Percentiles rank a stretch among this genome's conserved stretches.
These are phyloP conservation scores for Papilio machaon DNA, from an alignment of 1,140 invertebrate species.

Conservation along the genomic window DNA sequence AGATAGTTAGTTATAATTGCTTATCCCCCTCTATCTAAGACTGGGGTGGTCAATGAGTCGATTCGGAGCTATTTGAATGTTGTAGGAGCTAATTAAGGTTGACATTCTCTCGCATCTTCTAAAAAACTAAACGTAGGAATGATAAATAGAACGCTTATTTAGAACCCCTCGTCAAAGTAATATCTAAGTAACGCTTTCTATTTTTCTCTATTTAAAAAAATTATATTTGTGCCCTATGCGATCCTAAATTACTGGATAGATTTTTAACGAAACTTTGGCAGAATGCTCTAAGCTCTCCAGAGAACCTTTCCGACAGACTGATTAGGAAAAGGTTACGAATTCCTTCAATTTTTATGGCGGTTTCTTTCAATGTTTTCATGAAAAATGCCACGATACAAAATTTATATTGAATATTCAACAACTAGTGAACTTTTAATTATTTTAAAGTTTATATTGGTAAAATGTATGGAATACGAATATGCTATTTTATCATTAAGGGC, in stretches of 20 bases:
- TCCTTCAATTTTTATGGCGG: not conserved
- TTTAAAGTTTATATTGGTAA: not conserved
- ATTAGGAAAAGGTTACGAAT: too few relatives aligned
- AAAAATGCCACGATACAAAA: not conserved
- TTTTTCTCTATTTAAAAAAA: not conserved
- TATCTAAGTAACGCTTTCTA: too few relatives aligned
- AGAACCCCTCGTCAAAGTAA: not conserved
- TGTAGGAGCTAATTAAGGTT: not conserved
- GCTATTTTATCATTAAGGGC: not conserved
- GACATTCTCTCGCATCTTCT: not conserved
- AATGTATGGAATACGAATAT: not conserved
- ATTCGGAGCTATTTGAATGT: not conserved
- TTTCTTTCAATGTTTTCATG: not conserved
- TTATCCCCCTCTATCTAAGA: not conserved
- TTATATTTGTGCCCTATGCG: not conserved
- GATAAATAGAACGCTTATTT: not conserved
- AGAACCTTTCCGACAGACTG: too few relatives aligned
- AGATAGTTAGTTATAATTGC: not conserved
- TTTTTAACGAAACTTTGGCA: not conserved
- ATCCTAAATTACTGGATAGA: not conserved
- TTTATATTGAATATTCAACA: not conserved
- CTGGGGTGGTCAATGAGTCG: constrained; percentile 7
- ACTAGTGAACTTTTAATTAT: not conserved
- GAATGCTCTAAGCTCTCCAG: not conserved
- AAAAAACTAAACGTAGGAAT: not conserved